Percentiles rank a stretch among this genome's conserved stretches.
Conservation (phyloP, 2,113 vertebrate genomes). For the Anhinga anhinga region DNA sequence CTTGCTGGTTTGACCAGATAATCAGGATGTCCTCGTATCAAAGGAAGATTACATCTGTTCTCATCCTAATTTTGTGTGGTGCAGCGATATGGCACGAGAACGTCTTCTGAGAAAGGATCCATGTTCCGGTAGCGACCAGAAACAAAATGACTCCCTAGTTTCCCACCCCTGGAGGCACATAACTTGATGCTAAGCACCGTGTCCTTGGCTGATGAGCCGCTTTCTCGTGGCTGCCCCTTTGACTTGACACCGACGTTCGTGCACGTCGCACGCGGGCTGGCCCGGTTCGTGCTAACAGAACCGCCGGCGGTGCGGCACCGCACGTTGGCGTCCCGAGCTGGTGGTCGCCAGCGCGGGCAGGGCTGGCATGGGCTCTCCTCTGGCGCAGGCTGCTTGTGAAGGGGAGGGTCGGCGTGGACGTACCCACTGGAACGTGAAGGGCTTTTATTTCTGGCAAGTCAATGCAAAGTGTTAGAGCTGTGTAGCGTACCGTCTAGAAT, state of each 20-base stretch:
- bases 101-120: neutral
- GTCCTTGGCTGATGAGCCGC: neutral
- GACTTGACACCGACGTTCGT: rapidly evolving
- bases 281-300: rapidly evolving
- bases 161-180: neutral
- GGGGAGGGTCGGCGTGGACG: neutral
- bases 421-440: neutral
- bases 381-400: neutral
- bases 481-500: rapidly evolving
- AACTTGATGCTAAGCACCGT: neutral
- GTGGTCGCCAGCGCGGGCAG: neutral
- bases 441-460: neutral
- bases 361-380: neutral
- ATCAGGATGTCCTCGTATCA: rapidly evolving
- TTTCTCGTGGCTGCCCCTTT: neutral
- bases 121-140: neutral
- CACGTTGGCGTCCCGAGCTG: rapidly evolving
- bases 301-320: rapidly evolving
- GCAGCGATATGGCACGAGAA: rapidly evolving
- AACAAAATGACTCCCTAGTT: neutral
- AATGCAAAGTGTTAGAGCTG: rapidly evolving
- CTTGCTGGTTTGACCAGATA: neutral
- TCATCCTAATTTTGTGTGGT: neutral
- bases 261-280: rapidly evolving
- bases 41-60: neutral